These are phyloP conservation scores for Iselma pallidipennis DNA, from an alignment of 2,888 invertebrate genomes.

Conservation along the genomic window DNA sequence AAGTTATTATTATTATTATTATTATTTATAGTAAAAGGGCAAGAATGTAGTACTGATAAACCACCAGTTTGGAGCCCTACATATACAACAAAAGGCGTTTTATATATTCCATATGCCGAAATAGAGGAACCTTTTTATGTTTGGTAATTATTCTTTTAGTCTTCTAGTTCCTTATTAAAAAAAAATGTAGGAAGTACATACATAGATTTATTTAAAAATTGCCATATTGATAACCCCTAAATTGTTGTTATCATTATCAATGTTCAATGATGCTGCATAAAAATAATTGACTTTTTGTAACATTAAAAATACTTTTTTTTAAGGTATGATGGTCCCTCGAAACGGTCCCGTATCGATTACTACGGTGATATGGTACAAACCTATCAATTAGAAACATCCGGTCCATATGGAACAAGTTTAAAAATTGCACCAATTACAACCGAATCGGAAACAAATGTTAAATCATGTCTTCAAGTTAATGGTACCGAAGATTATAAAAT, in stretches of 20 bases:
- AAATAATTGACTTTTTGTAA: conserved; percentile 1
- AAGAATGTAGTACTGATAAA: conserved; percentile 8
- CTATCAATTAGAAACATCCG: conserved; percentile 71
- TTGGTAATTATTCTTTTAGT: conserved; percentile 61
- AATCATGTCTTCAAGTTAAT: conserved; percentile 83
- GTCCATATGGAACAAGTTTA: conserved; percentile 70
- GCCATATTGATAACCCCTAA: background rate
- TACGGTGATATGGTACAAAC: conserved; percentile 96
- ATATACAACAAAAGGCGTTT: conserved; percentile 76
- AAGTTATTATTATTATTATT: no score
- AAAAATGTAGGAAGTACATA: background rate
- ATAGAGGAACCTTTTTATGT: conserved; percentile 89
- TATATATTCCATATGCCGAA: conserved; percentile 93
- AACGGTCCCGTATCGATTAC: conserved; percentile 88
- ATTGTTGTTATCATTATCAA: background rate
- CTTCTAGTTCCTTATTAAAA: background rate
- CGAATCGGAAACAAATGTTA: conserved; percentile 69
- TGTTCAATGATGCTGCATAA: background rate
- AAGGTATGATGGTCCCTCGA: conserved; percentile 73
- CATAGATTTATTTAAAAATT: background rate
- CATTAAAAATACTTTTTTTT: background rate
- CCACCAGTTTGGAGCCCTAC: conserved; percentile 64
- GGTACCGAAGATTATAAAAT: conserved; percentile 68
- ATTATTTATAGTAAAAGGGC: background rate
- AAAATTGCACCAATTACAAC: conserved; percentile 89